Base-by-base conservation (phyloP, 1,140 invertebrate genomes). In the Trachymyrmex septentrionalis region DNA sequence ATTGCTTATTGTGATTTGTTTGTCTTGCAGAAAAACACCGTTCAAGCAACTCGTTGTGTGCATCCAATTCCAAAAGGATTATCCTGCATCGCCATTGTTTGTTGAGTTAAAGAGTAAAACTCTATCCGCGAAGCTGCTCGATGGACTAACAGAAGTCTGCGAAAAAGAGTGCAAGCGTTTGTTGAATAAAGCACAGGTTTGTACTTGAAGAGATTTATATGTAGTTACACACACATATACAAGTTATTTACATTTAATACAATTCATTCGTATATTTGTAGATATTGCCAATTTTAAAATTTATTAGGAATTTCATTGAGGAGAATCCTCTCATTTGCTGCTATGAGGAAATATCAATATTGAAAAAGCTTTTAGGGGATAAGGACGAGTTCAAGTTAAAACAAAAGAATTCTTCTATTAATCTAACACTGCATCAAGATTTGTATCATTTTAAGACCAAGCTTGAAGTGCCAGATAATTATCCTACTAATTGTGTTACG, bases 41-140 rank as follows among this genome's bases (percentile, higher is more conserved):
- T 96, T 96, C 87, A 97, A 97, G 89, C 95, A 96, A 73, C 92
- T 98, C 59, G 95, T 96, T 16, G 95, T 96, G 63, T 97, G 97
- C 88, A 95, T 97, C 27, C 96, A 97, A 90, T 98, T 97, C 93
- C 96, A 97, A 5, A 87, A 94, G 10, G 93, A 96, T 53, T 98
- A 98, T 93, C 97, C 97, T 3, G 85, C 92, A 9, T 88, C 92
- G 0, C 93, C 95, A 1, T 89, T 97, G 3, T 92, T 98, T 16
- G 93, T 97, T n/a, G 97, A 98, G 94, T 93, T 98, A 0, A 97
- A 97, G 91, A 97, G 97, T 88, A 97, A 97, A 94, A 96, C 96
- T 55, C 93, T 98, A 7, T 96, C 97, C 1, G 95, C 96, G 5
- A 97, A 96, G 92, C 94, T 98, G 59, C 94, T 97, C 9, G 94